phyloP scores from a whole-genome alignment of 2,888 invertebrate genomes.

The Megamerina dolium region DNA sequence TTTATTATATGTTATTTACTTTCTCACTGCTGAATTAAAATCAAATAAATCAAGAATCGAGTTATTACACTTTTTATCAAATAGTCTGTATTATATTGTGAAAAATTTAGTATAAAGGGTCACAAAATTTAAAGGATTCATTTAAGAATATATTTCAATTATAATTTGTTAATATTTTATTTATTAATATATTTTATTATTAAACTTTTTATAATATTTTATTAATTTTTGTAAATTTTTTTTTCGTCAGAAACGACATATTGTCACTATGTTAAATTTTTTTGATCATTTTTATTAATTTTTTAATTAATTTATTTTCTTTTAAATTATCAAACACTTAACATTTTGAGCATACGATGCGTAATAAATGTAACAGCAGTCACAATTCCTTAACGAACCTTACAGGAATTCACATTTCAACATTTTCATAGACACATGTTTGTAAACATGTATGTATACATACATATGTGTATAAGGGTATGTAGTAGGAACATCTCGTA shows the following conservation, averaged over 20 bases:
- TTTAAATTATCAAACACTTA: conserved; percentile 1
- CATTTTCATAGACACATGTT: too few species aligned
- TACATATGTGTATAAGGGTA: neutral
- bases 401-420: conserved; percentile 12
- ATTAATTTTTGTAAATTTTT: neutral
- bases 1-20: too few species aligned
- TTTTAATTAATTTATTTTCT: neutral
- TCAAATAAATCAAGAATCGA: too few species aligned
- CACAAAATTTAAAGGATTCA: too few species aligned
- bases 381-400: conserved; percentile 20
- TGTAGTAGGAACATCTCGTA: conserved; percentile 1
- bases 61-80: too few species aligned
- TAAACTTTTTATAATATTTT: neutral
- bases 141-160: too few species aligned
- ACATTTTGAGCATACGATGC: conserved; percentile 20
- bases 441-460: neutral
- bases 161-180: too few species aligned
- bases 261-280: neutral
- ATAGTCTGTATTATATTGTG: too few species aligned
- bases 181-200: too few species aligned
- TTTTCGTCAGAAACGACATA: neutral
- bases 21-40: too few species aligned
- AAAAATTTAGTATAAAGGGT: too few species aligned
- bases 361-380: conserved; percentile 30
- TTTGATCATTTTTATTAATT: neutral